These are phyloP conservation scores for Drosophila ambigua DNA, from an alignment of 1,140 invertebrate species.

Conservation along the genomic window DNA sequence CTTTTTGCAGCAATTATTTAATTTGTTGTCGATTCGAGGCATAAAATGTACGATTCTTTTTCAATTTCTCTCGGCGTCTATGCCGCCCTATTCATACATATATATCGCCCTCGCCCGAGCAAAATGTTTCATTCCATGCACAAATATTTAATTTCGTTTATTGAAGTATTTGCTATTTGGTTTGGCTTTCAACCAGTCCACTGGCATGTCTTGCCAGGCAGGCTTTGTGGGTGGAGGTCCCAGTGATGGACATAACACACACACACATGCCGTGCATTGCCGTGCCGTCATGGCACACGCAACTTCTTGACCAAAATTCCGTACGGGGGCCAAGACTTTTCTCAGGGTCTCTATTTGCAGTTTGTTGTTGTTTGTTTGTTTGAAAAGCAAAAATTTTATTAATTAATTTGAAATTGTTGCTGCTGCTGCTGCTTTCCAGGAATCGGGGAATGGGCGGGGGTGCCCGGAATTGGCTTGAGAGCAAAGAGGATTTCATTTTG, in stretches of 20 bases:
- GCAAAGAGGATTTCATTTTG: constrained; percentile 16
- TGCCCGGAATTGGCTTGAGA: neutral
- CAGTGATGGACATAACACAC: constrained; percentile 17
- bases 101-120: neutral
- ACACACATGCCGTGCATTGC: constrained; percentile 17
- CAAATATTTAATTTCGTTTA: constrained; percentile 80
- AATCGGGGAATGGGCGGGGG: neutral
- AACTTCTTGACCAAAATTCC: constrained; percentile 67
- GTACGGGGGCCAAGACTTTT: constrained; percentile 31
- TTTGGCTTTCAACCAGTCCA: constrained; percentile 51
- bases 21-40: constrained; percentile 51
- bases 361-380: constrained; percentile 38
- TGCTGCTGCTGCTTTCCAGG: neutral
- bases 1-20: constrained; percentile 56
- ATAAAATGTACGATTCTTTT: constrained; percentile 46
- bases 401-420: constrained; percentile 70
- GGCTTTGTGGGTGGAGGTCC: constrained; percentile 20
- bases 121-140: constrained; percentile 61
- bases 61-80: neutral
- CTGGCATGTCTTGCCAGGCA: no score
- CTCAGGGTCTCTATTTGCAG: constrained; percentile 39
- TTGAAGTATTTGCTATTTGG: constrained; percentile 73
- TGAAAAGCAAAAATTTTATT: constrained; percentile 64
- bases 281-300: constrained; percentile 29
- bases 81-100: no score